Percentiles rank a stretch among this genome's conserved stretches.
Conservation (phyloP, 2,888 invertebrate species). For the Trichacis sp. region DNA sequence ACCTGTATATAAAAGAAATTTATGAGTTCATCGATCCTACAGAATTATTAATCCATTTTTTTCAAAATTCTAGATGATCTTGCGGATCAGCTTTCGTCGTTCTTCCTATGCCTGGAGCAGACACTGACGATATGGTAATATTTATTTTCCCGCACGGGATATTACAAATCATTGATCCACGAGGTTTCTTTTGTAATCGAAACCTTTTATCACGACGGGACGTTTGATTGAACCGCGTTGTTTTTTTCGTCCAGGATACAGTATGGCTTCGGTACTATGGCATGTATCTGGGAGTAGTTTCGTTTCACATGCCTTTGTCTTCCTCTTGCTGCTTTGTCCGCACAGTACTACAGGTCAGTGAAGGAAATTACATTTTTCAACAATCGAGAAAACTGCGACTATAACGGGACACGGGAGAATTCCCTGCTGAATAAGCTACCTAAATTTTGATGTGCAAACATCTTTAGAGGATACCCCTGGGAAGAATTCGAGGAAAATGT, state of each 20-base stretch:
- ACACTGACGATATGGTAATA: slow-evolving; percentile 86
- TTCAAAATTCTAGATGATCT: slow-evolving; percentile 71
- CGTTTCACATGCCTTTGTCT: slow-evolving; percentile 76
- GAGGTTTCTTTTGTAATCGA: neutral
- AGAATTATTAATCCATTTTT: slow-evolving; percentile 2
- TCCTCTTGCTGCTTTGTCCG: slow-evolving; percentile 80
- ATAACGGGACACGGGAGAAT: too few species aligned
- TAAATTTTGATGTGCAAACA: too few species aligned
- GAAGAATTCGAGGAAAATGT: too few species aligned
- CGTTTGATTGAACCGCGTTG: neutral
- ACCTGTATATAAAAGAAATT: too few species aligned
- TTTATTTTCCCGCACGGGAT: neutral
- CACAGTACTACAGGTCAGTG: slow-evolving; percentile 79
- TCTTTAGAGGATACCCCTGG: too few species aligned
- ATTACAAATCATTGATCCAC: neutral
- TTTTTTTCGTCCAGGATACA: slow-evolving; percentile 75
- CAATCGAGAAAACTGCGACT: too few species aligned
- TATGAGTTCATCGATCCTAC: too few species aligned
- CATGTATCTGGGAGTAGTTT: slow-evolving; percentile 85
- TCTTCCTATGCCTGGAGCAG: slow-evolving; percentile 71
- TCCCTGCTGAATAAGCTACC: too few species aligned
- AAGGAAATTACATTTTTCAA: neutral
- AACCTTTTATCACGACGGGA: slow-evolving; percentile 6
- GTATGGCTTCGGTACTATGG: slow-evolving; percentile 87
- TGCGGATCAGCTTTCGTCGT: slow-evolving; percentile 69